Percentiles rank a stretch among this genome's conserved stretches.
These are phyloP conservation scores for Brachymystax lenok DNA, from an alignment of 2,797 vertebrate genomes.

Conservation along the genomic window DNA sequence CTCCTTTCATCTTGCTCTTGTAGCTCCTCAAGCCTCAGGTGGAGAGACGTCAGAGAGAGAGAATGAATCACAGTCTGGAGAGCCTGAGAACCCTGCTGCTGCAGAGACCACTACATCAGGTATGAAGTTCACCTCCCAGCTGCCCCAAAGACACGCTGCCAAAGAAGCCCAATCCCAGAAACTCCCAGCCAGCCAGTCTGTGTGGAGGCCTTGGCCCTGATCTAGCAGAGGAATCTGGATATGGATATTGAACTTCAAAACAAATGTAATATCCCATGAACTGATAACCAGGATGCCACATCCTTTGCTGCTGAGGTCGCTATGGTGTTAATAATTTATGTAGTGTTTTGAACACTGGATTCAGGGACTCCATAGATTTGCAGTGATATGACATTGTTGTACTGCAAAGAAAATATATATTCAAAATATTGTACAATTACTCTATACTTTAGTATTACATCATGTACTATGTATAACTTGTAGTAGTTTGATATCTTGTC, in stretches of 20 bases:
- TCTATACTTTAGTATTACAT: constrained; percentile 5
- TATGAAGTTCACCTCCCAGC: constrained; percentile 43
- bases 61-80: constrained; percentile 85
- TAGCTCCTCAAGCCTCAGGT: constrained; percentile 83
- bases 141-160: constrained; percentile 13
- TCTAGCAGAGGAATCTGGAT: background rate
- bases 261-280: constrained; percentile 3
- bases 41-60: constrained; percentile 81
- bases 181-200: constrained; percentile 30
- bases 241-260: constrained; percentile 19
- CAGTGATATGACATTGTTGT: constrained; percentile 6
- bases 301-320: background rate
- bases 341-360: constrained; percentile 35
- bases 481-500: constrained; percentile 37
- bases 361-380: constrained; percentile 8
- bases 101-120: constrained; percentile 73
- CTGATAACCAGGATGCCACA: background rate
- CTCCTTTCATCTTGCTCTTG: constrained; percentile 31
- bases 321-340: background rate
- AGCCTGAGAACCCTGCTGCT: constrained; percentile 76
- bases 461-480: constrained; percentile 28
- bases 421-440: constrained; percentile 56
- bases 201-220: constrained; percentile 79
- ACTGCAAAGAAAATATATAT: background rate
- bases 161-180: constrained; percentile 39